Evolutionary conservation across 2,113 vertebrate genomes (phyloP).

Genomic region (Tangachromis dhanisi): DNA sequence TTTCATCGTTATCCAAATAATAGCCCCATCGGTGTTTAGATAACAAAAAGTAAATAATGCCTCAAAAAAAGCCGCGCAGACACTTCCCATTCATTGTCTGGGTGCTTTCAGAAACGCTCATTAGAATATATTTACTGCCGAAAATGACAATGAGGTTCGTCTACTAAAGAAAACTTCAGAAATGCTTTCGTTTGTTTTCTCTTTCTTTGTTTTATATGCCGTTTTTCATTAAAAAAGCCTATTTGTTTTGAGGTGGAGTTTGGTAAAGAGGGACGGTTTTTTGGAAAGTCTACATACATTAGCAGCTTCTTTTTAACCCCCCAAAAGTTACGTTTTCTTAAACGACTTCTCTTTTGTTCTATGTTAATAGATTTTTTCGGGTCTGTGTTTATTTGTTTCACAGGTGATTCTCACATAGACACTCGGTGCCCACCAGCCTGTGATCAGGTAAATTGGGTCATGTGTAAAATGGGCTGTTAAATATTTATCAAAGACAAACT

Average conservation of each 20-base stretch:
- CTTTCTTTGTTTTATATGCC: background rate
- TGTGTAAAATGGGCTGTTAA: background rate
- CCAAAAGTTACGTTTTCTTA: background rate
- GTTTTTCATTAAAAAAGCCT: background rate
- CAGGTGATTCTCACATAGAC: background rate
- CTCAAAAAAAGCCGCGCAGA: background rate
- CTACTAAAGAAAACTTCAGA: background rate
- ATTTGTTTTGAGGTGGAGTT: background rate
- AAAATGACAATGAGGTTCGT: background rate
- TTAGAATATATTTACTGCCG: background rate
- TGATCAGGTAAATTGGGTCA: background rate
- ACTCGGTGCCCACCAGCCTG: background rate
- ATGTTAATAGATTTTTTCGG: background rate
- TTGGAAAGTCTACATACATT: background rate
- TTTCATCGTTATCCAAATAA: constrained; percentile 67
- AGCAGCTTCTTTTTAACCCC: background rate
- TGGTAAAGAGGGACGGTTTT: background rate
- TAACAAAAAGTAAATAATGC: constrained; percentile 54
- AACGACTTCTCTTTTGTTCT: background rate
- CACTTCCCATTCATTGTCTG: constrained; percentile 51
- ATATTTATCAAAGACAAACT: background rate
- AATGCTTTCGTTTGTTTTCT: background rate
- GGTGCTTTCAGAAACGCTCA: background rate
- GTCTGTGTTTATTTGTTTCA: background rate
- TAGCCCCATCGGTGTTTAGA: constrained; percentile 38